Base-by-base conservation (phyloP, 2,113 vertebrate species). In the Mesitornis unicolor region DNA sequence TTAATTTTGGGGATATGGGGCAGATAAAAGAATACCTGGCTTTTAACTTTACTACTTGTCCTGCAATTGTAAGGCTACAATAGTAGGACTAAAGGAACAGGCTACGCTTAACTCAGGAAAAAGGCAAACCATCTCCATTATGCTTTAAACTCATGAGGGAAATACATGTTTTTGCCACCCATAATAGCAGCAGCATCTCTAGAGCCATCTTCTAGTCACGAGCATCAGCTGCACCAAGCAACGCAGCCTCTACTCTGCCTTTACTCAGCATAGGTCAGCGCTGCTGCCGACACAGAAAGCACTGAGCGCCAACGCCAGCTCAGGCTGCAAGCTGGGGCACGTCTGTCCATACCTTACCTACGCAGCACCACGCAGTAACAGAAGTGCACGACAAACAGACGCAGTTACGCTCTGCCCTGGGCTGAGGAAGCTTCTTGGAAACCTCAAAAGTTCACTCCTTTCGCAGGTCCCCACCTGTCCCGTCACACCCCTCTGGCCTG, bases 371-470 rank as follows among this genome's bases (percentile, higher is more conserved):
- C 70, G 36, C 60, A 54, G 69, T 40, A 67, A 36, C 90, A 94
- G 82, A 43, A 10, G 57, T 68, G 73, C 94, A 87, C 81, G 84
- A 82, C 91, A 93, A 93, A 90, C 90, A 93, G 90, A 91, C 74
- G 92, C 87, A 88, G 79, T 81, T 79, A 65, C 81, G 76, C 5
- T 7, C 95, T 84, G 53, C 83, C 64, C 73, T 6, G 3, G 73
- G 76, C 90, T 12, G 25, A 81, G 76, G 84, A 90, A 93, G 90
- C 80, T 88, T 71, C 40, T 77, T 33, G 51, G 88, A 92, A 94
- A 94, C 88, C 86, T 94, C 64, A 96, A 88, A 94, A 94, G 93
- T 94, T 96, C 95, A 90, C 73, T 94, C 57, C 68, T 71, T 96
- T 93, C 90, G 59, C 85, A 96, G 93, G 95, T 95, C 93, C 74